Percentiles rank a stretch among this genome's conserved stretches.
phyloP scores from a whole-genome alignment of 53 echinoderm and acorn worm genomes.

The Mesocentrotus franciscanus region DNA sequence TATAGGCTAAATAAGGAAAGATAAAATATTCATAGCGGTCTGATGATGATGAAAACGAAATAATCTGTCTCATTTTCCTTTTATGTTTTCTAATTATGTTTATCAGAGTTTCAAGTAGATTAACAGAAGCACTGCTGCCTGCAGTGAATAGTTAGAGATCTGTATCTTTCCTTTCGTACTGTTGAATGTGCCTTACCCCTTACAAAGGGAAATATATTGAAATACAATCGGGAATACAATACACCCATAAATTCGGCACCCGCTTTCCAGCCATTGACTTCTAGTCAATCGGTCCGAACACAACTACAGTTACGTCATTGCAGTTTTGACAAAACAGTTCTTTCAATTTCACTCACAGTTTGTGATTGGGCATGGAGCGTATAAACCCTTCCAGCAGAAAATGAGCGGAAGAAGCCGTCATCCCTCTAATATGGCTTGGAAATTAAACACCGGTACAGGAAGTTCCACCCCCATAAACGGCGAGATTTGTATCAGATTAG shows the following conservation, averaged over 20 bases:
- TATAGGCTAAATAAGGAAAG: no score
- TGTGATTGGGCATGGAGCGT: background rate
- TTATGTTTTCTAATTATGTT: no score
- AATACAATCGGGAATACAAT: background rate
- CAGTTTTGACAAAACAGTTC: background rate
- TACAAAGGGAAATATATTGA: background rate
- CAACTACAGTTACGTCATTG: background rate
- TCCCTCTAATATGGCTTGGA: background rate
- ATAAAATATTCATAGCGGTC: no score
- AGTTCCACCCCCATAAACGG: background rate
- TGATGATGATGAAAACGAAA: no score
- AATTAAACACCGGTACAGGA: slow-evolving; percentile 7
- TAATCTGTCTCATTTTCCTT: no score
- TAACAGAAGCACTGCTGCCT: no score
- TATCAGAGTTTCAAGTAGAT: no score
- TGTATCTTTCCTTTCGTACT: no score
- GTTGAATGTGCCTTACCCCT: background rate
- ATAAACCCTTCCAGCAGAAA: background rate
- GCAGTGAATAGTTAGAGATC: no score
- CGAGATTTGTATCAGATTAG: slow-evolving; percentile 45
- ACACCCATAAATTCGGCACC: background rate
- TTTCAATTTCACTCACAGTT: background rate
- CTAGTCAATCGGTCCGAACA: background rate
- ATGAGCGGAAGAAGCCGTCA: background rate
- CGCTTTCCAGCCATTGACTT: background rate